Base-by-base conservation (phyloP, 2,888 invertebrate genomes). In the Ectemnius continuus region DNA sequence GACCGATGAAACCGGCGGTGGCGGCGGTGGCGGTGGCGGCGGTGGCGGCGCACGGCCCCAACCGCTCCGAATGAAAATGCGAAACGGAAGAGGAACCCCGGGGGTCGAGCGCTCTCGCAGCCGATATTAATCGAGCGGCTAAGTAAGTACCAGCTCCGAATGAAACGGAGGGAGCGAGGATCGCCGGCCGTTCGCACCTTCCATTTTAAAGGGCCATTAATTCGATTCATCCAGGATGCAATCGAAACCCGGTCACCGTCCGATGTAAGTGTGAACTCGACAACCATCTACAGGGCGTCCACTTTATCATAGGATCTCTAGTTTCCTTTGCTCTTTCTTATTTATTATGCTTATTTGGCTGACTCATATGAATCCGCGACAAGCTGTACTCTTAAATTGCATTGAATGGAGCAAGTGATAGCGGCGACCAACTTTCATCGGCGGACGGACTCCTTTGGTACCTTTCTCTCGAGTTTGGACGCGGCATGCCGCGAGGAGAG, bases 41-140 rank as follows among this genome's bases (percentile, higher is more conserved):
- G n/a, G n/a, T n/a, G n/a, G n/a, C 48, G 56, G 64, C 61, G 65
- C 18, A 26, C 56, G 36, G 45, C 45, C 58, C 48, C 48, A 14
- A 26, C 57, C 18, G 26, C 36, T n/a, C 61, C 66, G 62, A 63
- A 58, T 56, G 67, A 63, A 48, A 70, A 59, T 46, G 57, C 56
- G 66, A 64, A 64, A 58, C 70, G 28, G 58, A 28, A 62, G 61
- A 13, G 58, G 59, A 52, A 59, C 63, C 56, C 64, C 58, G 47
- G 56, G 23, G 20, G 5, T 52, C 59, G 61, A 28, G 57, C 45
- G 64, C 60, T 64, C 71, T 75, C 73, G 64, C 82, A 70, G 69
- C 72, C 70, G 72, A 82, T 83, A 85, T 85, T 83, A 81, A 86
- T 86, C 82, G 80, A 72, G 72, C 70, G 80, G 78, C 79, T 82